Evolutionary conservation across 2,113 vertebrate species (phyloP).

Genomic region (Dolichotis patagonum): DNA sequence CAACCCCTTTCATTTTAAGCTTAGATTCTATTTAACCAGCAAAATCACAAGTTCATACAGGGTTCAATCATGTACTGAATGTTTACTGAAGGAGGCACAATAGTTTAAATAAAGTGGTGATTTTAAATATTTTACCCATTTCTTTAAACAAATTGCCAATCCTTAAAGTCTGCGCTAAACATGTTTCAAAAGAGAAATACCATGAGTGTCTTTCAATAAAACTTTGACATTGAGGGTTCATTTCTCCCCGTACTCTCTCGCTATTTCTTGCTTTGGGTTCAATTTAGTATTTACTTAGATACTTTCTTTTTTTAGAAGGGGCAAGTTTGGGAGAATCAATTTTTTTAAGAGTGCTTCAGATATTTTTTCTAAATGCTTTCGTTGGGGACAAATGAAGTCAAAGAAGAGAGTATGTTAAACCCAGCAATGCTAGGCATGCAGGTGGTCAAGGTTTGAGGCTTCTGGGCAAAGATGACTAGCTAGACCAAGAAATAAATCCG

Average conservation of each 20-base stretch:
- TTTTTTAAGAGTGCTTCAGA: slow-evolving; percentile 43
- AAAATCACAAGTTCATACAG: slow-evolving; percentile 91
- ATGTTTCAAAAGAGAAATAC: slow-evolving; percentile 87
- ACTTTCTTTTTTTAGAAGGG: slow-evolving; percentile 55
- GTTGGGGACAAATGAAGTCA: slow-evolving; percentile 69
- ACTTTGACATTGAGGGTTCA: slow-evolving; percentile 71
- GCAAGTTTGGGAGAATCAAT: slow-evolving; percentile 73
- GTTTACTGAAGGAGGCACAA: slow-evolving; percentile 91
- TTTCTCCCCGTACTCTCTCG: background rate
- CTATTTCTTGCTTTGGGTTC: slow-evolving; percentile 60
- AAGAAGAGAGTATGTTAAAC: slow-evolving; percentile 76
- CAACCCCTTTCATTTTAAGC: slow-evolving; percentile 86
- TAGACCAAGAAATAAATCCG: background rate
- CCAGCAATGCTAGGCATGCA: slow-evolving; percentile 62
- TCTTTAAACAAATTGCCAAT: slow-evolving; percentile 91
- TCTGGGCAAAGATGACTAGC: slow-evolving; percentile 47
- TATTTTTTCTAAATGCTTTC: background rate
- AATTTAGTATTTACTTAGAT: slow-evolving; percentile 70
- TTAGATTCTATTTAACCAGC: slow-evolving; percentile 88
- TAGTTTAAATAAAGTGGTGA: slow-evolving; percentile 89
- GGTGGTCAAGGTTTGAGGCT: slow-evolving; percentile 53
- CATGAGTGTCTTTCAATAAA: slow-evolving; percentile 85
- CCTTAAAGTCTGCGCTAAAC: slow-evolving; percentile 87
- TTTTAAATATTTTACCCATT: slow-evolving; percentile 92
- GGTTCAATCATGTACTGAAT: slow-evolving; percentile 91